These are phyloP conservation scores for Spialia ferax DNA, from an alignment of 2,888 invertebrate genomes.

Conservation along the genomic window DNA sequence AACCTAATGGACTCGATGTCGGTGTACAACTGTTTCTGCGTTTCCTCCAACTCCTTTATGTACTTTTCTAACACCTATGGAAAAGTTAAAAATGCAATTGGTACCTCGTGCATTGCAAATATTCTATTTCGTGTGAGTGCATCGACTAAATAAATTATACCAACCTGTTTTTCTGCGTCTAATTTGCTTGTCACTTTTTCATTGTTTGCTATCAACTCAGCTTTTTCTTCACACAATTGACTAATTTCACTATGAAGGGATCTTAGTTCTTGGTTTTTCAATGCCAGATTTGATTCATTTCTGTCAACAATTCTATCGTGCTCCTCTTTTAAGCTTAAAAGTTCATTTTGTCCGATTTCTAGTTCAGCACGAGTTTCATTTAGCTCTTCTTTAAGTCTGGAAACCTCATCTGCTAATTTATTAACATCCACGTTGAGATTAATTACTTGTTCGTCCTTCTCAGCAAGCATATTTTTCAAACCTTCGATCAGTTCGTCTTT, in stretches of 20 bases:
- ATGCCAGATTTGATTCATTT: conserved; percentile 58
- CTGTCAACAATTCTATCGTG: conserved; percentile 59
- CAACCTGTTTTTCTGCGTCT: conserved; percentile 68
- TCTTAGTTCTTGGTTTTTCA: conserved; percentile 68
- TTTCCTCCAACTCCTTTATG: conserved; percentile 55
- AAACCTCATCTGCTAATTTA: conserved; percentile 60
- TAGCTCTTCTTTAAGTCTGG: conserved; percentile 65
- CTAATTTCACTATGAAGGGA: conserved; percentile 59
- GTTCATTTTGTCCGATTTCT: conserved; percentile 71
- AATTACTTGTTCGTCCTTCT: conserved; percentile 69
- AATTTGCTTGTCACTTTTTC: conserved; percentile 54
- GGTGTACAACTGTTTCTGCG: conserved; percentile 48
- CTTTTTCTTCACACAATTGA: conserved; percentile 46
- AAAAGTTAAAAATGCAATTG: conserved; percentile 48
- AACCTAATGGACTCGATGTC: conserved; percentile 47
- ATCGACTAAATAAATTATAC: conserved; percentile 48
- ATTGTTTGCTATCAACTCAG: conserved; percentile 50
- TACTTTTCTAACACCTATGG: conserved; percentile 65
- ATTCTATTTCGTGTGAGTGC: neutral
- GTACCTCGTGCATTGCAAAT: neutral
- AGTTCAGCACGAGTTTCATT: conserved; percentile 68
- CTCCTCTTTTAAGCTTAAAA: conserved; percentile 64
- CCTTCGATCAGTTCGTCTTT: conserved; percentile 67
- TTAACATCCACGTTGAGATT: conserved; percentile 71
- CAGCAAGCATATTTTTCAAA: conserved; percentile 62